These are phyloP conservation scores for Echiichthys vipera DNA, from an alignment of 2,797 vertebrate species.

Conservation along the genomic window DNA sequence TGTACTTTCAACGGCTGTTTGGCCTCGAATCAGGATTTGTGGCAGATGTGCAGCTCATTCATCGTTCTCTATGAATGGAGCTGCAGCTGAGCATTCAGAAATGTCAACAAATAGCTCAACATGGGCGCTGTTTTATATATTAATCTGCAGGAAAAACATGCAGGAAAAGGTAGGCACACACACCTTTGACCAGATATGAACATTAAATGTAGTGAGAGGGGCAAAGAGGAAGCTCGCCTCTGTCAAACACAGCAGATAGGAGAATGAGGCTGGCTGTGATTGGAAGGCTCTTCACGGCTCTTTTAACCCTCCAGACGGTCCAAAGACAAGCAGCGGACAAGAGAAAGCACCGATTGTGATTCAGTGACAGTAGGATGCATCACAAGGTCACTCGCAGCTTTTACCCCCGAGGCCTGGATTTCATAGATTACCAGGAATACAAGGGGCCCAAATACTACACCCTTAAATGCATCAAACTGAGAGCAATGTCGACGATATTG, in stretches of 20 bases:
- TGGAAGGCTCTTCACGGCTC: background rate
- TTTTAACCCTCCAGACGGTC: background rate
- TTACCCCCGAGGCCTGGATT: constrained; percentile 2
- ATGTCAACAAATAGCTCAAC: constrained; percentile 50
- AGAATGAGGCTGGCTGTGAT: background rate
- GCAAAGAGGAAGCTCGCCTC: background rate
- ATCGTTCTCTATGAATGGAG: constrained; percentile 57
- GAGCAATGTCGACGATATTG: background rate
- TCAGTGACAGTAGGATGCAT: constrained; percentile 46
- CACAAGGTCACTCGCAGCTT: constrained; percentile 59
- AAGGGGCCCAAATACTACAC: background rate
- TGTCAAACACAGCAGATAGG: constrained; percentile 11
- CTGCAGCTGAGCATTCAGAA: constrained; percentile 48
- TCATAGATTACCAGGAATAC: background rate
- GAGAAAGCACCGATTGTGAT: constrained; percentile 29
- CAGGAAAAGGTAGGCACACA: background rate
- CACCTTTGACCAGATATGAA: background rate
- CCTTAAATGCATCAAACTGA: background rate
- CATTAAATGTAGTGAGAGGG: background rate
- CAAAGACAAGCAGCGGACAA: constrained; percentile 2
- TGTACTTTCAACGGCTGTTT: constrained; percentile 18
- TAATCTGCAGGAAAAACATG: background rate
- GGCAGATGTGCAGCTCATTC: constrained; percentile 41
- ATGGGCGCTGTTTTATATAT: background rate
- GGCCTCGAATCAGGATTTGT: constrained; percentile 16